Evolutionary conservation across 2,888 invertebrate species (phyloP).

Genomic region (Drosophila mayaguana): DNA sequence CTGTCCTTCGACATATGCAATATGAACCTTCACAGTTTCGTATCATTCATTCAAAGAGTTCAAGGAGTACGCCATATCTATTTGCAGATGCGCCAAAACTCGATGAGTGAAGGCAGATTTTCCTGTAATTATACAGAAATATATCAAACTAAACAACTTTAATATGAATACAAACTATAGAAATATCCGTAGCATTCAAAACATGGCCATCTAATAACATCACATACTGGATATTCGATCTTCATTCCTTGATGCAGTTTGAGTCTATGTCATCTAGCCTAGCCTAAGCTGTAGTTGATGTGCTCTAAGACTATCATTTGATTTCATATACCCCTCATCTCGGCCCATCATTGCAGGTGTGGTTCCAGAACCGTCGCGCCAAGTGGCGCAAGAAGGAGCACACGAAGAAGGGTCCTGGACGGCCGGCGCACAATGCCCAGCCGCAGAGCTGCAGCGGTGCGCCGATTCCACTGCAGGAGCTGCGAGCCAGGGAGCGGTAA

Average conservation of each 20-base stretch:
- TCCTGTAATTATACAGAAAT: no score
- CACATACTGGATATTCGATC: not conserved
- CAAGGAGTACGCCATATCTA: no score
- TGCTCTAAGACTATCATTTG: not conserved
- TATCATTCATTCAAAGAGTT: no score
- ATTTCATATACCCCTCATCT: not conserved
- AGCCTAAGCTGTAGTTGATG: not conserved
- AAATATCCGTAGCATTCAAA: not conserved
- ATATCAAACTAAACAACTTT: not conserved
- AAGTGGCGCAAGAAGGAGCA: constrained; percentile 99
- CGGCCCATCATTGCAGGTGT: constrained; percentile 89
- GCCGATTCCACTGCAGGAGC: constrained; percentile 95
- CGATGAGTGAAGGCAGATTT: no score
- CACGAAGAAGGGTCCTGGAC: constrained; percentile 98
- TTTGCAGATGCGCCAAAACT: no score
- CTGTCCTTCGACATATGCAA: no score
- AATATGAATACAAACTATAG: not conserved
- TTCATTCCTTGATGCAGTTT: not conserved
- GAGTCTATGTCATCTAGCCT: not conserved
- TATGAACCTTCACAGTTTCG: no score
- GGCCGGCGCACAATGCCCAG: constrained; percentile 98
- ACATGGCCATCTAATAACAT: not conserved
- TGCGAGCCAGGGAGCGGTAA: constrained; percentile 91
- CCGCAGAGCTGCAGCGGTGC: constrained; percentile 98
- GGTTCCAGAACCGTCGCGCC: constrained; percentile 99